Percentiles rank a stretch among this genome's conserved stretches.
Evolutionary conservation across 2,797 vertebrate species (phyloP).

Genomic region (Macrochelys suwanniensis): DNA sequence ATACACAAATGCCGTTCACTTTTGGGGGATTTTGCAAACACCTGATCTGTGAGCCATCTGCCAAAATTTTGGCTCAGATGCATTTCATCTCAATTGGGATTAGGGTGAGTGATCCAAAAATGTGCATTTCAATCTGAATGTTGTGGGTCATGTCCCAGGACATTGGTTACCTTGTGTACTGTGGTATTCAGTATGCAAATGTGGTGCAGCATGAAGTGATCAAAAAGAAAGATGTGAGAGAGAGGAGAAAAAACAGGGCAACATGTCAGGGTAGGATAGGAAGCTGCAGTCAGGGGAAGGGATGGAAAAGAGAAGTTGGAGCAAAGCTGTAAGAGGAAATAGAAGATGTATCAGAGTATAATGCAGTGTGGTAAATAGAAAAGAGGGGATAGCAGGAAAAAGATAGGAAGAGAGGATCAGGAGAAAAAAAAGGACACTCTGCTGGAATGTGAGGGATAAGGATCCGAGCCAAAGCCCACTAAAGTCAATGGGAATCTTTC

Average conservation of each 20-base stretch:
- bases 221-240: conserved; percentile 38
- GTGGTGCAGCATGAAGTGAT: conserved; percentile 62
- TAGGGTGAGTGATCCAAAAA: conserved; percentile 77
- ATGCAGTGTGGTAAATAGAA: background rate
- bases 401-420: background rate
- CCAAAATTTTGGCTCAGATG: conserved; percentile 71
- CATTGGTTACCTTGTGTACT: conserved; percentile 67
- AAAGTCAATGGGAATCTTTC: background rate
- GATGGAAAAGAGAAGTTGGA: background rate
- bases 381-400: background rate
- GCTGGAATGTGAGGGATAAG: background rate
- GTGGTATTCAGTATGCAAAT: conserved; percentile 76
- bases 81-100: conserved; percentile 72
- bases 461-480: background rate
- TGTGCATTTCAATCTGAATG: conserved; percentile 65
- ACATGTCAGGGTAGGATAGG: background rate
- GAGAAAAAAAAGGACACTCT: rapidly evolving
- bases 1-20: conserved; percentile 32
- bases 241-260: conserved; percentile 41
- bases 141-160: conserved; percentile 71
- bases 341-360: background rate
- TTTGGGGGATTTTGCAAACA: conserved; percentile 60
- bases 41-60: conserved; percentile 78
- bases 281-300: background rate
- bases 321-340: background rate